Conservation (phyloP, 1,140 invertebrate species). For the Nixonia krombeini region DNA sequence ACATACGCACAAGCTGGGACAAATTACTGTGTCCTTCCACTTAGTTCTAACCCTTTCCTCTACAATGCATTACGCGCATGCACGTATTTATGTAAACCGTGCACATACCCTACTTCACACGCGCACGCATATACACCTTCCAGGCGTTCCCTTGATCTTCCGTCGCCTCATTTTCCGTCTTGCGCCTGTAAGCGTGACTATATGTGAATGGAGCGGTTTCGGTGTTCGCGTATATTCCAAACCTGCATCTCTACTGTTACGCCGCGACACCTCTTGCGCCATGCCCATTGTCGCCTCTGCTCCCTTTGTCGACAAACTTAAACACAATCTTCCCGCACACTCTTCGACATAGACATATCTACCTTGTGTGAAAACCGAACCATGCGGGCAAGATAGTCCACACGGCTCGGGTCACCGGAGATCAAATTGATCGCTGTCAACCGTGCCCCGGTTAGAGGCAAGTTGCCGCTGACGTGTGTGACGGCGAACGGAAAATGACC, state of each 20-base stretch:
- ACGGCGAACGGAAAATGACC: too few relatives aligned
- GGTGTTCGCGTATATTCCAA: neutral
- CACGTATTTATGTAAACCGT: neutral
- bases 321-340: conserved; percentile 20
- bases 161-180: neutral
- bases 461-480: too few relatives aligned
- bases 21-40: conserved; percentile 43
- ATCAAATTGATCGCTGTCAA: neutral
- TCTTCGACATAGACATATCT: conserved; percentile 36
- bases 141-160: conserved; percentile 1
- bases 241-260: neutral
- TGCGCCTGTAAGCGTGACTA: neutral
- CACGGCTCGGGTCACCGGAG: neutral
- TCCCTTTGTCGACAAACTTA: conserved; percentile 22
- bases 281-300: neutral
- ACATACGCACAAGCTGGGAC: conserved; percentile 23
- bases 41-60: conserved; percentile 18
- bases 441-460: too few relatives aligned
- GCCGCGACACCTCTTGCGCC: neutral
- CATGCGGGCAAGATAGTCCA: conserved; percentile 13
- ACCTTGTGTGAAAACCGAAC: conserved; percentile 48
- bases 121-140: conserved; percentile 1
- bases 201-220: too few relatives aligned
- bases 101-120: neutral
- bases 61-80: neutral